These are phyloP conservation scores for Cryptotermes secundus DNA, from an alignment of 1,140 invertebrate species.

Conservation along the genomic window DNA sequence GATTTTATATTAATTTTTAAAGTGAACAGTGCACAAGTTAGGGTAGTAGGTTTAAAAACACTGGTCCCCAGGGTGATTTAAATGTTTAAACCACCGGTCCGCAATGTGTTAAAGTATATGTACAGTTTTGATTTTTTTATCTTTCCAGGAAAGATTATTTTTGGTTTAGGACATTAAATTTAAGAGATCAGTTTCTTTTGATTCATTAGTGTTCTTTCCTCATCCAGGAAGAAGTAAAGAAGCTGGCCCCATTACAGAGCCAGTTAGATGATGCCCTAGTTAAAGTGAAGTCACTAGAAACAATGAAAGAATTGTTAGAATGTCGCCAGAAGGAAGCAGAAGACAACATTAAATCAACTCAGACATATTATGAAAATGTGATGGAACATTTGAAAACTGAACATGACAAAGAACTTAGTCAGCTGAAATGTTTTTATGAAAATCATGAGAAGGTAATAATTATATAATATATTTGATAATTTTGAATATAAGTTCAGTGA, in stretches of 20 bases:
- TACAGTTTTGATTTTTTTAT: too few relatives aligned
- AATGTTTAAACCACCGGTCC: too few relatives aligned
- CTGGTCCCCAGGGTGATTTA: too few relatives aligned
- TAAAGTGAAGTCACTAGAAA: neutral
- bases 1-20: too few relatives aligned
- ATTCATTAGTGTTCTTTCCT: neutral
- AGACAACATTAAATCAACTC: neutral
- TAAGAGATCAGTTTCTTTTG: too few relatives aligned
- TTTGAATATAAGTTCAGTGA: too few relatives aligned
- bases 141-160: too few relatives aligned
- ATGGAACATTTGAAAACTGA: neutral
- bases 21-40: too few relatives aligned
- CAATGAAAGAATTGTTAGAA: neutral
- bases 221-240: neutral
- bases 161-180: too few relatives aligned
- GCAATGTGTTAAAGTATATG: too few relatives aligned
- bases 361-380: neutral
- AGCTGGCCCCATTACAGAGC: neutral
- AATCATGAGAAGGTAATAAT: neutral
- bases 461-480: neutral
- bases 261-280: conserved; percentile 10
- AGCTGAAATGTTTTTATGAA: neutral
- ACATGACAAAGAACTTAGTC: neutral
- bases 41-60: too few relatives aligned
- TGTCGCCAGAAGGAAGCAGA: neutral